These are phyloP conservation scores for Goniozus legneri DNA, from an alignment of 1,140 invertebrate genomes.

Conservation along the genomic window DNA sequence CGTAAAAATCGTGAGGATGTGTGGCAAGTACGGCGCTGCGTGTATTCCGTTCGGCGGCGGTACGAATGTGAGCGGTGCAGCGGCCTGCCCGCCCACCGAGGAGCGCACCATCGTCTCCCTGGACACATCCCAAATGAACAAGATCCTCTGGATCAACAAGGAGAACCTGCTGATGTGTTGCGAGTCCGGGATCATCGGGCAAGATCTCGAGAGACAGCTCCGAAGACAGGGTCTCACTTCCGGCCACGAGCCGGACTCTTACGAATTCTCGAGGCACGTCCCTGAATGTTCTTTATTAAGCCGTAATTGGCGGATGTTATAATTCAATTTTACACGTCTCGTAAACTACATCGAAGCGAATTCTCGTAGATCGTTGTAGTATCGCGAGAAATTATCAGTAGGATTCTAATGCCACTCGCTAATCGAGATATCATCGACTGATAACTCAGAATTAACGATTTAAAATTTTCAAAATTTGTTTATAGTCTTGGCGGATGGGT, in stretches of 20 bases:
- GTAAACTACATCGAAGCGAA: too few relatives aligned
- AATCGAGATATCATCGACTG: too few relatives aligned
- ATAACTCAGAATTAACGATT: too few relatives aligned
- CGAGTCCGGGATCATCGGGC: constrained; percentile 91
- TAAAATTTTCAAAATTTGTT: too few relatives aligned
- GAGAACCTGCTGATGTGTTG: constrained; percentile 82
- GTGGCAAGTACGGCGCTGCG: constrained; percentile 72
- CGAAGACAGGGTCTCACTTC: constrained; percentile 70
- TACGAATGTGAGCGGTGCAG: constrained; percentile 89
- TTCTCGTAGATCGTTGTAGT: too few relatives aligned
- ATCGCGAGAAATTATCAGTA: too few relatives aligned
- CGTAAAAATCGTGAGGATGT: constrained; percentile 74
- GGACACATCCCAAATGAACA: constrained; percentile 95
- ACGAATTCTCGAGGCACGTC: constrained; percentile 81
- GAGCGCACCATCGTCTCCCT: constrained; percentile 80
- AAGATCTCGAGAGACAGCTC: constrained; percentile 83
- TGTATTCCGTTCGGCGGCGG: constrained; percentile 96
- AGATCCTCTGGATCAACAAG: constrained; percentile 90
- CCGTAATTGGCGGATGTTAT: too few relatives aligned
- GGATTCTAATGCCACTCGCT: too few relatives aligned
- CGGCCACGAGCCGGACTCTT: constrained; percentile 96
- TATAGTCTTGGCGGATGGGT: constrained; percentile 98
- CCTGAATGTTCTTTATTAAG: too few relatives aligned
- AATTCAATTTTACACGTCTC: too few relatives aligned
- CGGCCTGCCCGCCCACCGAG: constrained; percentile 82